Conservation (phyloP, 2,888 invertebrate species). For the Herminia tarsipennalis region DNA sequence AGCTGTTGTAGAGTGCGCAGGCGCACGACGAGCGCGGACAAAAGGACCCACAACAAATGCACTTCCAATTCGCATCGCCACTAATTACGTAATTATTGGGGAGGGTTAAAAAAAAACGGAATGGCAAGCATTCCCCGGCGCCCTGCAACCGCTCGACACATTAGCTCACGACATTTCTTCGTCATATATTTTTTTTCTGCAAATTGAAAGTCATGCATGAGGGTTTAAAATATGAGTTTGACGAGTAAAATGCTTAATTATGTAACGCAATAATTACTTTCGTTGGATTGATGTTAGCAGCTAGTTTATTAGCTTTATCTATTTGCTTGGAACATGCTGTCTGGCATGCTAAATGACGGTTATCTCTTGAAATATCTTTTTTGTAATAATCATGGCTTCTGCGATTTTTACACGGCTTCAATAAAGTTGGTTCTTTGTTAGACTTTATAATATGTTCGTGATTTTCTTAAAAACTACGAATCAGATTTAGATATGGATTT, state of each 20-base stretch:
- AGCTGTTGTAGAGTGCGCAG: slow-evolving; percentile 74
- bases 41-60: slow-evolving; percentile 78
- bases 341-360: slow-evolving; percentile 11
- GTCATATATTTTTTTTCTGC: slow-evolving; percentile 58
- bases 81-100: slow-evolving; percentile 85
- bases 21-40: slow-evolving; percentile 70
- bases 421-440: no score
- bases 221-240: slow-evolving; percentile 51
- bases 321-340: slow-evolving; percentile 14
- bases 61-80: slow-evolving; percentile 79
- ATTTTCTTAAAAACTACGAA: no score
- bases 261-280: slow-evolving; percentile 39
- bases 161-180: slow-evolving; percentile 76
- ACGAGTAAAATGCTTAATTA: slow-evolving; percentile 49
- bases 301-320: slow-evolving; percentile 22
- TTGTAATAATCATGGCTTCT: no score
- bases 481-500: no score
- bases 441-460: no score
- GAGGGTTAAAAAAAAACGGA: slow-evolving; percentile 65
- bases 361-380: not conserved
- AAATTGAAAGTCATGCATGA: slow-evolving; percentile 74
- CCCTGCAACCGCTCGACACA: slow-evolving; percentile 65
- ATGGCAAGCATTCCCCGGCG: slow-evolving; percentile 77
- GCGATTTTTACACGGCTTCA: no score
- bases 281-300: slow-evolving; percentile 31